Conservation (phyloP, 2,797 vertebrate species). For the Melanotaenia trifasciata region DNA sequence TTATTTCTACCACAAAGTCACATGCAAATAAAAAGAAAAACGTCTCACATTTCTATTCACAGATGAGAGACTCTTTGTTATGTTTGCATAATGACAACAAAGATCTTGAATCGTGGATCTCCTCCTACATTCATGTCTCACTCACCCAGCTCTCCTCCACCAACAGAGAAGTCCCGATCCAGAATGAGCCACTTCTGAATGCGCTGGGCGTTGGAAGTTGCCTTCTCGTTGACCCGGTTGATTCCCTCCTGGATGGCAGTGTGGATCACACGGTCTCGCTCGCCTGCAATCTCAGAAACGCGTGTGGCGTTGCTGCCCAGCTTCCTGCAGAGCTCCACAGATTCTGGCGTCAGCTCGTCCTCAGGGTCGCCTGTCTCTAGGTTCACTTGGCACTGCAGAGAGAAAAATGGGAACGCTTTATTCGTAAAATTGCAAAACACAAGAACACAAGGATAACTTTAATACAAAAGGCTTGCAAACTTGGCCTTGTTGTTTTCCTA, state of each 20-base stretch:
- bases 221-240: conserved; percentile 82
- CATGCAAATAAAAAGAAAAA: too few species aligned
- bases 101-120: too few species aligned
- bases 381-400: conserved; percentile 84
- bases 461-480: neutral
- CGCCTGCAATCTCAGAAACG: conserved; percentile 84
- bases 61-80: too few species aligned
- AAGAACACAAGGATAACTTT: neutral
- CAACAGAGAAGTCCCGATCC: conserved; percentile 89
- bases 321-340: conserved; percentile 80
- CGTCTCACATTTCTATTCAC: too few species aligned
- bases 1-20: neutral
- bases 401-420: accelerated
- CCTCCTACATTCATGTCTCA: neutral
- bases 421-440: neutral
- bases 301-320: conserved; percentile 87
- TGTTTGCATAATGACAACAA: too few species aligned
- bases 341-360: conserved; percentile 86
- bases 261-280: conserved; percentile 80
- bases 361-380: conserved; percentile 79
- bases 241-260: conserved; percentile 89
- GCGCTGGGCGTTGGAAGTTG: conserved; percentile 88
- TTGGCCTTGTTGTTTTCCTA: neutral
- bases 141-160: conserved; percentile 92
- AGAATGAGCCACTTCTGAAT: conserved; percentile 92